Evolutionary conservation across 2,888 invertebrate species (phyloP).

Genomic region (Sclerodermus sp.): DNA sequence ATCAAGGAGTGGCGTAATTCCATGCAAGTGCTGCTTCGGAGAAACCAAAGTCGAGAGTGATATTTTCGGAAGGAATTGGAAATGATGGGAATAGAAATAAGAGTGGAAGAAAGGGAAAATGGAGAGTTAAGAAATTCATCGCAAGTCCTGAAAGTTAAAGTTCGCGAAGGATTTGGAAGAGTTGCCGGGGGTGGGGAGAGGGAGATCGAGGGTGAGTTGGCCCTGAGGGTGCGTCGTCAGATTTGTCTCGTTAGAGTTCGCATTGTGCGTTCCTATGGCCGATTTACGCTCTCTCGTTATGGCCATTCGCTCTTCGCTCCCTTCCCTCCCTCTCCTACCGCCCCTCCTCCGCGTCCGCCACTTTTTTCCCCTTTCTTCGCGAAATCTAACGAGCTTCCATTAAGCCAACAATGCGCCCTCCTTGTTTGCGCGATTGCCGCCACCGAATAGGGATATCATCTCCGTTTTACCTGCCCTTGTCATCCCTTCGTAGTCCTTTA

Average conservation of each 20-base stretch:
- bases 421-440: slow-evolving; percentile 24
- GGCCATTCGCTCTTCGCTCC: slow-evolving; percentile 15
- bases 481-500: too few relatives aligned
- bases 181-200: slow-evolving; percentile 13
- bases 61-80: background rate
- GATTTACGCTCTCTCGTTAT: slow-evolving; percentile 43
- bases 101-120: slow-evolving; percentile 6
- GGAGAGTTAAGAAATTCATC: background rate
- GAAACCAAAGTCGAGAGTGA: too few relatives aligned
- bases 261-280: slow-evolving; percentile 49
- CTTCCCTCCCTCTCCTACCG: slow-evolving; percentile 4
- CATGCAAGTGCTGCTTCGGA: too few relatives aligned
- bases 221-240: slow-evolving; percentile 47
- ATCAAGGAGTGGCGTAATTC: too few relatives aligned
- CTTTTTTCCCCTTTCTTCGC: slow-evolving; percentile 13
- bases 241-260: slow-evolving; percentile 57
- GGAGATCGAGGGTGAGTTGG: slow-evolving; percentile 7
- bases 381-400: slow-evolving; percentile 38
- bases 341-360: background rate
- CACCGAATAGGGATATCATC: slow-evolving; percentile 1
- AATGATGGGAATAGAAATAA: slow-evolving; percentile 1
- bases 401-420: slow-evolving; percentile 32
- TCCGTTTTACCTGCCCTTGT: too few relatives aligned
- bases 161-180: slow-evolving; percentile 21
- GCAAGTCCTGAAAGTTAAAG: slow-evolving; percentile 16